Evolutionary conservation across 92 coral and sea anemone genomes (phyloP), one percentile per base, ranked within the genome.

Genomic region (Epizoanthus rinbou): DNA sequence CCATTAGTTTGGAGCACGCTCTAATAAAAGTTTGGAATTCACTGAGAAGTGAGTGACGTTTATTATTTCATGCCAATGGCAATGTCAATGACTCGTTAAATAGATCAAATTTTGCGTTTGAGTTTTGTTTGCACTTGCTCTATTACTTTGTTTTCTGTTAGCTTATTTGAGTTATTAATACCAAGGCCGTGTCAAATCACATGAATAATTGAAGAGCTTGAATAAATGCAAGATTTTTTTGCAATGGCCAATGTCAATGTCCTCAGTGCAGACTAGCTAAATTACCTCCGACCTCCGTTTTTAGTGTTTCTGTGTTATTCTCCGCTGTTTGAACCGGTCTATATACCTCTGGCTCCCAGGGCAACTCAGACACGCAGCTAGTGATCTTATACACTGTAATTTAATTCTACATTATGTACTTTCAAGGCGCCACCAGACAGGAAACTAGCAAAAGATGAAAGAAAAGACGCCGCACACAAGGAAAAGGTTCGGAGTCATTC

Each of bases 401-500:
- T 4, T 23, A 17, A 10, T n/a, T 50, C 2, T 62, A 62, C 35
- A 3, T 24, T 33, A 11, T 24, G 31, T 62, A 7, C 21, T 37
- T 39, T 39, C 24, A 39, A 76, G 82, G 69, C 54, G 1, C 69
- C 70, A n/a, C 47, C 65, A n/a, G n/a, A 6, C 21, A 54, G 18
- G 69, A 76, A 22, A 56, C 58, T 19, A 6, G 47, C 33, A 66
- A 41, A 3, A n/a, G 57, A 59, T 19, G 70, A 60, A 9, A 76
- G 82, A 69, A 76, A 22, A 33, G 82, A 76, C 41, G 33, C 52
- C 8, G 15, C 45, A 50, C 82, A 60, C 16, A 76, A 76, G 59
- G 70, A 76, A 31, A 76, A 76, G 82, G 82, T 76, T 60, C 21
- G 17, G 23, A 50, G 54, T 50, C 2, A 50, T 9, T 50, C 16